Percentiles rank a stretch among this genome's conserved stretches.
Conservation (phyloP, 2,113 vertebrate genomes). For the Smithornis capensis region DNA sequence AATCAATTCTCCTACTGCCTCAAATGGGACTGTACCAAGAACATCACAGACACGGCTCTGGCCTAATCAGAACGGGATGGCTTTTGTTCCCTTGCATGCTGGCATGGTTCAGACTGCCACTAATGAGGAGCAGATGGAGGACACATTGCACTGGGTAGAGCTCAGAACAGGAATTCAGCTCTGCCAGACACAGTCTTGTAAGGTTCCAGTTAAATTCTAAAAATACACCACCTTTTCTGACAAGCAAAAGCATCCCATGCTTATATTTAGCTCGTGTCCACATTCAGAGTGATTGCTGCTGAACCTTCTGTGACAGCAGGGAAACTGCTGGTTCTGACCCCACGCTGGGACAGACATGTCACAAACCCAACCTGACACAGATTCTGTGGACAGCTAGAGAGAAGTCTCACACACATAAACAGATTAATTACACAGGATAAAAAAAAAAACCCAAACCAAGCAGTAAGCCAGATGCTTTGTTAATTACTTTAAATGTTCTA, state of each 20-base stretch:
- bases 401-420: neutral
- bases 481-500: neutral
- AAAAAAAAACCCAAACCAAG: neutral
- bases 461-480: neutral
- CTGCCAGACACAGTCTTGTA: neutral
- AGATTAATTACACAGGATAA: neutral
- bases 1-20: neutral
- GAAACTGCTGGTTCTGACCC: neutral
- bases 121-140: neutral
- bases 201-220: neutral
- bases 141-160: neutral
- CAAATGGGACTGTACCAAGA: neutral
- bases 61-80: neutral
- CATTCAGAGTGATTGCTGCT: neutral
- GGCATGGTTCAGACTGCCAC: neutral
- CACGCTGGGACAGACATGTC: neutral
- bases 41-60: neutral
- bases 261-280: conserved; percentile 8
- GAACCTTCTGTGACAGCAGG: neutral
- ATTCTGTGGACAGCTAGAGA: neutral
- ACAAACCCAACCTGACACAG: neutral
- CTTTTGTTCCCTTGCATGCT: neutral
- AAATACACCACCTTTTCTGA: neutral
- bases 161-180: neutral
- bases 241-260: neutral